Percentiles rank a stretch among this genome's conserved stretches.
Conservation (phyloP, 1,140 invertebrate genomes). For the Calliopsis andreniformis region DNA sequence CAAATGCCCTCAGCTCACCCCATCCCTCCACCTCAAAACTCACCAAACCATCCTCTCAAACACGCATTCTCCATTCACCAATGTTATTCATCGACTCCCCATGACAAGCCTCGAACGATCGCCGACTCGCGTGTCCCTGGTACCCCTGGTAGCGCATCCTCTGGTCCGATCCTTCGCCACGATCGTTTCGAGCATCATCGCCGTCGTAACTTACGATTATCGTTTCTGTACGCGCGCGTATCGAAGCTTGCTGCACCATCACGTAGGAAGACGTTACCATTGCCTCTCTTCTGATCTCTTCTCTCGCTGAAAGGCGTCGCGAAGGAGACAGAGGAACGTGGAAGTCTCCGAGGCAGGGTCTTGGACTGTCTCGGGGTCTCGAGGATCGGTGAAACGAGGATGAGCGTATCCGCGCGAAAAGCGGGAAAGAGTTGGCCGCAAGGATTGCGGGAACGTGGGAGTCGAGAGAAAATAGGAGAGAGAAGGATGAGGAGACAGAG, state of each 20-base stretch:
- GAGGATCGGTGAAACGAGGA: neutral
- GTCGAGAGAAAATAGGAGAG: neutral
- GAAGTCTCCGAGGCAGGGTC: neutral
- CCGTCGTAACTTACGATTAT: constrained; percentile 65
- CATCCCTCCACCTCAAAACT: no score
- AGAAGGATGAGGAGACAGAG: neutral
- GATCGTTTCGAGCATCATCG: constrained; percentile 53
- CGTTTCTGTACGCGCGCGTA: constrained; percentile 33
- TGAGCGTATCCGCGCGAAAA: constrained; percentile 4
- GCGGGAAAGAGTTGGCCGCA: constrained; percentile 26
- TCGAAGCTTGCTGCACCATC: constrained; percentile 4
- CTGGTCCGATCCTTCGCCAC: neutral
- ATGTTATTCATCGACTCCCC: constrained; percentile 2
- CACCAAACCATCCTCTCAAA: no score
- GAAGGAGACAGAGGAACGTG: neutral
- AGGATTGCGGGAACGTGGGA: constrained; percentile 11
- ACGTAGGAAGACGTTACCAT: constrained; percentile 42
- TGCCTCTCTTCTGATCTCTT: no score
- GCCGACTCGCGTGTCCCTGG: constrained; percentile 38
- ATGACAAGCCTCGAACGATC: constrained; percentile 15
- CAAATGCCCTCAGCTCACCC: no score
- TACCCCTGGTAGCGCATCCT: constrained; percentile 18
- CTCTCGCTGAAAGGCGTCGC: neutral
- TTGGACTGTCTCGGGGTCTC: neutral
- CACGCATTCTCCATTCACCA: neutral